Base-by-base conservation (phyloP, 2,797 vertebrate species). In the Erithacus rubecula region DNA sequence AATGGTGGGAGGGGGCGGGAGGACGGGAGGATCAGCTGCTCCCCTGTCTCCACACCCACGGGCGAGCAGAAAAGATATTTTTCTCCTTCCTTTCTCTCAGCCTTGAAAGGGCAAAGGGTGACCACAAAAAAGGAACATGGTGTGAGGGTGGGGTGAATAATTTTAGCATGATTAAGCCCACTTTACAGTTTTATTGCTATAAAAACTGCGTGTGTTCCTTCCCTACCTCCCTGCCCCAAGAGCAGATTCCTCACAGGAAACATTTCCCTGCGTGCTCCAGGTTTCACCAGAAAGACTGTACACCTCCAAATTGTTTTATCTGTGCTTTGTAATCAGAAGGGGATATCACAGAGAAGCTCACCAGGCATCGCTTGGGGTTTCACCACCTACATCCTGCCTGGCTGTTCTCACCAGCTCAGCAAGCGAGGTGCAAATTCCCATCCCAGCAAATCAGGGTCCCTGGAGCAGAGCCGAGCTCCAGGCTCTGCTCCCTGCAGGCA, bases 11-110 rank as follows among this genome's bases (percentile, higher is more conserved):
- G 32, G 26, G 4, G 19, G 29, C 9, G 39, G 43, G 51, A 47
- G 27, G n/a, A 47, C 34, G 49, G 34, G n/a, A 81, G 24, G 64
- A 76, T 90, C 68, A 74, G 80, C 60, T 90, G 83, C 32, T 88
- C 19, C 55, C 51, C 15, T 27, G n/a, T 41, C 65, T 49, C n/a
- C 39, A 37, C 8, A 1, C 46, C 32, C 24, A 51, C 0, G 0
- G 34, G n/a, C 3, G 0, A 63, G 27, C 13, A 41, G 72, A 34
- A 24, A 18, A 58, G 13, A 44, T 56, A 46, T 15, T 67, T 9
- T 13, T 62, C 39, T 90, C 26, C 47, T 69, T 67, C 18, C 10
- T 77, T 53, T 36, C 63, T 69, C 71, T 90, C 44, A 43, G 4
- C 30, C 13, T 59, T 78, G 41, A 39, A 76, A 71, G 65, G 62